These are phyloP conservation scores for Leptinotarsa tumamoca DNA, from an alignment of 2,888 invertebrate species.

Conservation along the genomic window DNA sequence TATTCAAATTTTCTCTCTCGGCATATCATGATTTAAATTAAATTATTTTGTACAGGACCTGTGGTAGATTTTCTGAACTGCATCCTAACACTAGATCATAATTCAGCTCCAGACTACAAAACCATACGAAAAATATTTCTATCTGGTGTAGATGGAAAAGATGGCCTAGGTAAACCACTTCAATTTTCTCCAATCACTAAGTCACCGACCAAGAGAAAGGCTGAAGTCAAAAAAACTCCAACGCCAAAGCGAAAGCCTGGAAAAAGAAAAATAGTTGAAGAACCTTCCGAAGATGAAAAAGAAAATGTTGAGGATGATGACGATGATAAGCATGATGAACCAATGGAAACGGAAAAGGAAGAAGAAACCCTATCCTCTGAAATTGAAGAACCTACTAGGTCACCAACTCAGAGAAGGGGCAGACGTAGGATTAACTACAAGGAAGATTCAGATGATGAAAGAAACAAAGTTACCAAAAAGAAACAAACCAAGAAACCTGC, in stretches of 20 bases:
- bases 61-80: conserved; percentile 77
- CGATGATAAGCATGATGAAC: not conserved
- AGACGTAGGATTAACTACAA: conserved; percentile 27
- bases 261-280: conserved; percentile 33
- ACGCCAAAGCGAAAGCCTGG: conserved; percentile 38
- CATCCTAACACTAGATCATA: conserved; percentile 76
- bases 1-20: not conserved
- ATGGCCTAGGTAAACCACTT: conserved; percentile 71
- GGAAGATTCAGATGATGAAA: conserved; percentile 17
- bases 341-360: conserved; percentile 7
- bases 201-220: conserved; percentile 36
- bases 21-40: not conserved
- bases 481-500: conserved; percentile 22
- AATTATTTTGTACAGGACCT: conserved; percentile 68
- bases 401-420: conserved; percentile 4
- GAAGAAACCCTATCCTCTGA: not conserved
- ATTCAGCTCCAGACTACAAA: conserved; percentile 80
- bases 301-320: conserved; percentile 31
- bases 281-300: conserved; percentile 36
- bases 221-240: conserved; percentile 9
- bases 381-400: conserved; percentile 10
- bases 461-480: conserved; percentile 25
- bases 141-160: conserved; percentile 73
- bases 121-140: conserved; percentile 77
- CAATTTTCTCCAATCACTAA: conserved; percentile 67